Conservation (phyloP, 2,113 vertebrate species). For the Spilogale gracilis region DNA sequence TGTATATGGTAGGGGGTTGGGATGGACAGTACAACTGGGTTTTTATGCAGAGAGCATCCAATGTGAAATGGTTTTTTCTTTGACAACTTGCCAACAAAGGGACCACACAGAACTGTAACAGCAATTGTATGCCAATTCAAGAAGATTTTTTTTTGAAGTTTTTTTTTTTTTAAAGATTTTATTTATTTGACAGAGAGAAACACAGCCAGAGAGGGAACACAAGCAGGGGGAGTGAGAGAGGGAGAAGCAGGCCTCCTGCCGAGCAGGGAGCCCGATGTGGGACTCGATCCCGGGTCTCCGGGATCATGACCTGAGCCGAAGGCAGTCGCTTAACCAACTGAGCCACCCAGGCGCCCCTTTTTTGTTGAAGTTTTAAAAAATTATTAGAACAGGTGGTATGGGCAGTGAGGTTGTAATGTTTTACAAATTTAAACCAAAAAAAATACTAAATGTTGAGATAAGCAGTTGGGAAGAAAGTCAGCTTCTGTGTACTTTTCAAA, state of each 20-base stretch:
- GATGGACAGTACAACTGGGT: constrained; percentile 61
- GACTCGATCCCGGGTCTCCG: too few relatives aligned
- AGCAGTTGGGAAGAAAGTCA: constrained; percentile 53
- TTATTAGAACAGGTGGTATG: constrained; percentile 65
- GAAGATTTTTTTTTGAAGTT: not conserved
- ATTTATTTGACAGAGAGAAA: too few relatives aligned
- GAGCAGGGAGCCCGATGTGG: too few relatives aligned
- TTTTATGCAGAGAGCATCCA: constrained; percentile 78
- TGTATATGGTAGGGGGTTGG: not conserved
- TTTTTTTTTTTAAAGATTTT: too few relatives aligned
- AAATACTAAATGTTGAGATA: constrained; percentile 44
- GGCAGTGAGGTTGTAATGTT: not conserved
- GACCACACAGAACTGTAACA: constrained; percentile 60
- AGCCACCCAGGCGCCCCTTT: too few relatives aligned
- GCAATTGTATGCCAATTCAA: constrained; percentile 58
- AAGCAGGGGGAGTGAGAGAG: too few relatives aligned
- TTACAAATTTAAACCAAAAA: constrained; percentile 1
- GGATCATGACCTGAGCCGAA: too few relatives aligned
- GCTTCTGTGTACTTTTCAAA: not conserved
- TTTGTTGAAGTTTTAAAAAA: not conserved
- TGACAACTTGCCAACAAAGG: constrained; percentile 66
- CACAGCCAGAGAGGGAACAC: too few relatives aligned
- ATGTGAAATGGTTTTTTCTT: constrained; percentile 79
- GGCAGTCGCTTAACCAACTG: too few relatives aligned
- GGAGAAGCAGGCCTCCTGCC: too few relatives aligned